Percentiles rank a stretch among this genome's conserved stretches.
phyloP scores from a whole-genome alignment of 2,888 invertebrate genomes.

The Junonia oenone region DNA sequence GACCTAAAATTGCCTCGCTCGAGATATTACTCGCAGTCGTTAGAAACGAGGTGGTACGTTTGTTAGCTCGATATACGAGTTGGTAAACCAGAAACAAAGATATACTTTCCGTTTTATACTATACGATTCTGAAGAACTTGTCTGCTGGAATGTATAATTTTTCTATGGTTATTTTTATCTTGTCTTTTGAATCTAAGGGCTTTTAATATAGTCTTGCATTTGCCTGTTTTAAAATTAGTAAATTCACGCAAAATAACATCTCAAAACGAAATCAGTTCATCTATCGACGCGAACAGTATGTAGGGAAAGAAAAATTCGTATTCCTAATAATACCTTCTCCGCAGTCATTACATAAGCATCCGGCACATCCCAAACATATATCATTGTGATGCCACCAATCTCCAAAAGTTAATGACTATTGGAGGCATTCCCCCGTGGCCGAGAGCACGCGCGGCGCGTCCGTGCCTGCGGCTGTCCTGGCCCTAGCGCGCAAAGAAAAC shows the following conservation, averaged over 20 bases:
- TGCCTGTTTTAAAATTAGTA: not conserved
- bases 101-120: not conserved
- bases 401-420: conserved; percentile 71
- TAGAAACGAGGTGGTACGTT: conserved; percentile 33
- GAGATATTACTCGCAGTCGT: conserved; percentile 36
- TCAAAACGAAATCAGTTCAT: conserved; percentile 20
- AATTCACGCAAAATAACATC: not conserved
- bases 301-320: conserved; percentile 24
- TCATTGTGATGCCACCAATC: conserved; percentile 59
- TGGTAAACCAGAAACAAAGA: not conserved
- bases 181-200: not conserved
- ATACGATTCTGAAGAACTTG: not conserved
- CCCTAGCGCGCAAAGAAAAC: conserved; percentile 6
- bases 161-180: not conserved
- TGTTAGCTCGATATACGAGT: conserved; percentile 37
- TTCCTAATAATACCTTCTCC: conserved; percentile 32
- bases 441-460: conserved; percentile 45
- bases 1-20: conserved; percentile 61
- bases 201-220: not conserved
- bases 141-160: not conserved
- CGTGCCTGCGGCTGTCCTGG: conserved; percentile 41
- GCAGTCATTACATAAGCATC: conserved; percentile 65
- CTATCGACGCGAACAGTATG: conserved; percentile 27
- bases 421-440: conserved; percentile 61
- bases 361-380: conserved; percentile 63